A percentile compares a stretch with the other conserved stretches of the same genome.
Evolutionary conservation across 2,797 vertebrate genomes (phyloP).

Genomic region (Eulemur rubriventer): DNA sequence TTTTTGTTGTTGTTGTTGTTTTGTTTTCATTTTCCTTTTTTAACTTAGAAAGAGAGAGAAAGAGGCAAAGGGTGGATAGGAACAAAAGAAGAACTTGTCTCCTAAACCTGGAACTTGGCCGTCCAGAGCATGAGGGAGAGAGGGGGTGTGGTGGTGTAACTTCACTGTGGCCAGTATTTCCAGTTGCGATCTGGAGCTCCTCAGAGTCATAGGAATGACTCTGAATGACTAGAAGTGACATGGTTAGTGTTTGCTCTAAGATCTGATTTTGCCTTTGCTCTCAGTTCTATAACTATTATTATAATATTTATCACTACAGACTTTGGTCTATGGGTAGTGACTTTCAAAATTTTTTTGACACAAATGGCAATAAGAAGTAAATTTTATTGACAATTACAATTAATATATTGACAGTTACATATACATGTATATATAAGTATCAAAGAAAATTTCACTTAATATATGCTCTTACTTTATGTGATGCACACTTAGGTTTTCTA

Average conservation of each 20-base stretch:
- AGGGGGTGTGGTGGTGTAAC: background rate
- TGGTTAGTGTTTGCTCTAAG: background rate
- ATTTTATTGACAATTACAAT: background rate
- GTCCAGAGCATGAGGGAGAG: background rate
- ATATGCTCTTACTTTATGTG: background rate
- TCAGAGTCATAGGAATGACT: background rate
- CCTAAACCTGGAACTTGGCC: background rate
- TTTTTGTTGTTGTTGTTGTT: background rate
- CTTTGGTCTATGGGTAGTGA: background rate
- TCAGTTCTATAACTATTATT: background rate
- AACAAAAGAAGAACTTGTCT: background rate
- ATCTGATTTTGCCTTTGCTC: background rate
- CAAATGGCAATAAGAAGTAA: background rate
- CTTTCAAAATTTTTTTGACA: background rate
- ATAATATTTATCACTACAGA: background rate
- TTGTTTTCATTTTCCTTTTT: slow-evolving; percentile 67
- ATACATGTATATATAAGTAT: background rate
- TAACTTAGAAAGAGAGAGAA: slow-evolving; percentile 4
- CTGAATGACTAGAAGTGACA: background rate
- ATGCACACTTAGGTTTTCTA: background rate
- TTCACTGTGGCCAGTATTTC: background rate
- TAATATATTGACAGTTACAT: background rate
- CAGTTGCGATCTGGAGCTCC: background rate
- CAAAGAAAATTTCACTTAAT: background rate
- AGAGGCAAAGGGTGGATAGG: background rate